A percentile compares a stretch with the other conserved stretches of the same genome.
Conservation (phyloP, 2,113 vertebrate genomes). For the Dasyurus viverrinus region DNA sequence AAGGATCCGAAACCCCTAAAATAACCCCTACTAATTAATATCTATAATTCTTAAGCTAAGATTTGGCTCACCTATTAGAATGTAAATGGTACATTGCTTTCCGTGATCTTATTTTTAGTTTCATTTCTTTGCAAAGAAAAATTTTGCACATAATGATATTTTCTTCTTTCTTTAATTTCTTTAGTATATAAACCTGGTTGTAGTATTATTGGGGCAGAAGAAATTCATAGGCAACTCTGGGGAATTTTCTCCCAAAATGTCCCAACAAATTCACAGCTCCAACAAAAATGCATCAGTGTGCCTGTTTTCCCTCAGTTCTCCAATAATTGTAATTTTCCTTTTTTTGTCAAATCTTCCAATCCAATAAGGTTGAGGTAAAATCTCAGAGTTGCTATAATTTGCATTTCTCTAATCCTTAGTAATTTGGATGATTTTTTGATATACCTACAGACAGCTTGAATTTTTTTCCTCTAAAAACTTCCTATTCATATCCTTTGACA, state of each 20-base stretch:
- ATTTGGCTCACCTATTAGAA: neutral
- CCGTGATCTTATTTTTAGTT: neutral
- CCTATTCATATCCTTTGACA: neutral
- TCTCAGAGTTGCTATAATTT: neutral
- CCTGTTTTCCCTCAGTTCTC: neutral
- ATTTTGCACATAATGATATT: neutral
- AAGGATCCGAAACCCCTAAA: neutral
- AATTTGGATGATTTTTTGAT: neutral
- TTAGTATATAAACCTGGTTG: neutral
- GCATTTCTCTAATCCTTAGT: neutral
- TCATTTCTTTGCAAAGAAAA: neutral
- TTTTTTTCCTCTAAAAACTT: neutral
- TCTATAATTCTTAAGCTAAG: neutral
- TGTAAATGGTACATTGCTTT: neutral
- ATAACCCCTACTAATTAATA: neutral
- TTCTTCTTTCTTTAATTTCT: neutral
- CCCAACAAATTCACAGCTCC: neutral
- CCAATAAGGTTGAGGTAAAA: neutral
- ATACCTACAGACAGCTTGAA: neutral
- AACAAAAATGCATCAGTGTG: neutral
- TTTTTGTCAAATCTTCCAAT: neutral
- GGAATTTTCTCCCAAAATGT: neutral
- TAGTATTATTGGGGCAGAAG: neutral
- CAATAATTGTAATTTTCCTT: neutral
- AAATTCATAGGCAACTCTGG: neutral